A percentile compares a stretch with the other conserved stretches of the same genome.
These are phyloP conservation scores for Cartodere bifasciata DNA, from an alignment of 2,888 invertebrate species.

Conservation along the genomic window DNA sequence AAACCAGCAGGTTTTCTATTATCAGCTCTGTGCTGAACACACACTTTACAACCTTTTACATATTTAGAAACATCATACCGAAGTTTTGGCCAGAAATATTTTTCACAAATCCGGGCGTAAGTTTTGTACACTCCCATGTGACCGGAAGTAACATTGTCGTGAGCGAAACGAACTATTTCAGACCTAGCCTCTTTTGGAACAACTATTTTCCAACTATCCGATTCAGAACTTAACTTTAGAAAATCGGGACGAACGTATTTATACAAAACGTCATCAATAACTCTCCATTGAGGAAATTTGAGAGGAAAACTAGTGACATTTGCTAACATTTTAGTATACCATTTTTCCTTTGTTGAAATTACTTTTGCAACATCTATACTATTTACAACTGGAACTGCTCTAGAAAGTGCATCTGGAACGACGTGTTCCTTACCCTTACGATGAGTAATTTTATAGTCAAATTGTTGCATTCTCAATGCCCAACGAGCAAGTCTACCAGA, in stretches of 20 bases:
- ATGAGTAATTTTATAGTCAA: constrained; percentile 11
- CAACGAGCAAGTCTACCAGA: constrained; percentile 10
- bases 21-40: constrained; percentile 15
- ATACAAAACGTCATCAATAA: too few relatives aligned
- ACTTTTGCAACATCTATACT: too few relatives aligned
- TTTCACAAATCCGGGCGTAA: constrained; percentile 6
- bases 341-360: too few relatives aligned
- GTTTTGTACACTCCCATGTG: constrained; percentile 13
- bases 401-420: constrained; percentile 13
- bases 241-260: too few relatives aligned
- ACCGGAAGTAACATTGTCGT: neutral
- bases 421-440: constrained; percentile 13
- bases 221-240: too few relatives aligned
- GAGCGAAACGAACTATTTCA: too few relatives aligned
- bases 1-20: constrained; percentile 15
- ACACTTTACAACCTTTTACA: constrained; percentile 14
- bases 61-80: constrained; percentile 14
- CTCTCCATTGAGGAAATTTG: constrained; percentile 14
- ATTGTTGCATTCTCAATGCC: constrained; percentile 11
- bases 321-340: neutral
- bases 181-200: too few relatives aligned
- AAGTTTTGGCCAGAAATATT: constrained; percentile 18
- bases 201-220: too few relatives aligned
- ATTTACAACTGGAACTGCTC: constrained; percentile 10
- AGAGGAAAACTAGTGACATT: too few relatives aligned